Conservation (phyloP, 2,888 invertebrate genomes). For the Microctonus brassicae region DNA sequence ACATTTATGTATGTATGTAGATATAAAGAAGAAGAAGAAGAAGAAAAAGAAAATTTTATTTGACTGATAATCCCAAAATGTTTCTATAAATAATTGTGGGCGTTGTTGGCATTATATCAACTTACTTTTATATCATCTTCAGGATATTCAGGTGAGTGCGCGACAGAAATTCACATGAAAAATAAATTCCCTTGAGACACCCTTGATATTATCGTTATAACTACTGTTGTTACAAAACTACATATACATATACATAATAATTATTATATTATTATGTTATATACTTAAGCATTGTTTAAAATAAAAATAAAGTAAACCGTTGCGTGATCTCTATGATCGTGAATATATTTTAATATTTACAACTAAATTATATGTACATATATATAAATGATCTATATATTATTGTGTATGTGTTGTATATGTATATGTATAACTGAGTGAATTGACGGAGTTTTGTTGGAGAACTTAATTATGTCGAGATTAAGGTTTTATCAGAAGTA, state of each 20-base stretch:
- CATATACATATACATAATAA: no score
- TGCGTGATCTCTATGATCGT: not conserved
- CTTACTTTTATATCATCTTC: no score
- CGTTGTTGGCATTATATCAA: no score
- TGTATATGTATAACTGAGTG: not conserved
- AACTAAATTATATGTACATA: not conserved
- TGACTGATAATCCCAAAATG: no score
- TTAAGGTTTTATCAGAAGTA: not conserved
- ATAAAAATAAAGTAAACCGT: no score
- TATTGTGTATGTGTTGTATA: not conserved
- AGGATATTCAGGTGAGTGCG: not conserved
- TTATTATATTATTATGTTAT: no score
- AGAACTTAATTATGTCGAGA: slow-evolving; percentile 8
- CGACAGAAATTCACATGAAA: not conserved
- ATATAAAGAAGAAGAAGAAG: no score
- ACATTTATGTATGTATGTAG: not conserved
- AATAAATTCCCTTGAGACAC: not conserved
- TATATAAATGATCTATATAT: not conserved
- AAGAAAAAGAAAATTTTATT: no score
- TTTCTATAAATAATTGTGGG: no score
- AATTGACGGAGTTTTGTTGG: slow-evolving; percentile 8
- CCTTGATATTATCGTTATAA: not conserved
- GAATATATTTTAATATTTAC: not conserved
- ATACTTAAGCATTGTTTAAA: no score
- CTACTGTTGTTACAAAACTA: no score